Base-by-base conservation (phyloP, 2,797 vertebrate genomes). In the Taeniopygia guttata region DNA sequence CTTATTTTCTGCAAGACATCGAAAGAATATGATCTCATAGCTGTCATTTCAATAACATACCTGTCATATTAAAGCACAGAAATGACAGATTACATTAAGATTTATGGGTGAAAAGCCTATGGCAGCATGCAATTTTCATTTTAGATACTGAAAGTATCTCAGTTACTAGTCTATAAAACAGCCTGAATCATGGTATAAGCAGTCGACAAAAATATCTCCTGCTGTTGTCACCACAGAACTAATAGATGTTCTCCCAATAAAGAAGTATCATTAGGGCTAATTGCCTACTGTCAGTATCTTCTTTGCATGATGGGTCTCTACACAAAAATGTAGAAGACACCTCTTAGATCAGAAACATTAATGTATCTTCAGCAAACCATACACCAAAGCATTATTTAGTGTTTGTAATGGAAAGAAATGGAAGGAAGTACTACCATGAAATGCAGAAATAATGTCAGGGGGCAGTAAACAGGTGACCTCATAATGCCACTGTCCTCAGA, bases 41-140 rank as follows among this genome's bases (percentile, higher is more conserved):
- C 22, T 86, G 69, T 70, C 68, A 83, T 86, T 90, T 93, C 49
- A 85, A 56, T 74, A 83, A 70, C 32, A 88, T 40, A 34, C 42
- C 32, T 93, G 56, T 83, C 76, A 70, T 30, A 87, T 91, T 85
- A 80, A 89, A 82, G 52, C 26, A 80, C 26, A 70, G 34, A 88
- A 88, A 91, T 90, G 32, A 90, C 69, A 91, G 49, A 68, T 56
- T 83, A 77, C 25, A 52, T 87, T 70, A 89, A 87, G 36, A 77
- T 80, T 77, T 74, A 88, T 32, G 34, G 49, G 36, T 69, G 48
- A 91, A 87, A 96, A 88, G 30, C 29, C 49, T 49, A n/a, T 13
- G 25, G 34, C 64, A 93, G 51, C 34, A 60, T 21, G 12, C 34
- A 69, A 36, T 84, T 86, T 84, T 90, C 70, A 40, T 87, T 89